Evolutionary conservation across 2,888 invertebrate species (phyloP), one percentile per base, ranked within the genome.

Genomic region (Agrochola lota): DNA sequence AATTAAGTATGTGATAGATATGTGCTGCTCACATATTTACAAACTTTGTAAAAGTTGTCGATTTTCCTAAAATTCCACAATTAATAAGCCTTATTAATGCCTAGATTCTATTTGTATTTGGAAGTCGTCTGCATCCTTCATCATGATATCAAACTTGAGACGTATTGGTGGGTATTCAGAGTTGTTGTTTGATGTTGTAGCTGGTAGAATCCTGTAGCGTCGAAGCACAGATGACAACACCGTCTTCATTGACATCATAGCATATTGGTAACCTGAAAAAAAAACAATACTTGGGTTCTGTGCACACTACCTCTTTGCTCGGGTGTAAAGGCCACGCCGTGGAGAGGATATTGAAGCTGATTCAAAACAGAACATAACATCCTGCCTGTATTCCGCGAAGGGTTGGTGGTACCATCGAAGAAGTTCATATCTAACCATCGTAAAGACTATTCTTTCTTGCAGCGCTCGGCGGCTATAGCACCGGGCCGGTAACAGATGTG

Each of bases 241-340:
- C 0, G 90, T 92, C 75, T 92, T 92, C 83, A 92, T 78, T 23
- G 85, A 78, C 74, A 77, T 77, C 85, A 87, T 87, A 0, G 91
- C 91, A 60, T 87, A 91, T n/a, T 87, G 87, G 26, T 86, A 87
- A 3, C 91, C 91, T 91, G 74, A 15, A 52, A 62, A 26, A 26
- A 30, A 30, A 30, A 15, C 17, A 26, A 9, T 17, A 26, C 8
- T 60, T 60, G 20, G 9, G 30, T 30, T 20, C 9, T 11, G 60
- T 20, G 30, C 30, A 60, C 30, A 17, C 60, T 26, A 26, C 8
- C 26, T 30, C 30, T 60, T 60, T 30, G 20, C 30, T n/a, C n/a
- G n/a, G n/a, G 57, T n/a, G 12, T 4, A 11, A 11, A 57, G 23
- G 57, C n/a, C 17, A 26, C 15, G 15, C n/a, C 59, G 15, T 59